phyloP scores from a whole-genome alignment of 23 tunicate genomes.

The Pegea sp. region DNA sequence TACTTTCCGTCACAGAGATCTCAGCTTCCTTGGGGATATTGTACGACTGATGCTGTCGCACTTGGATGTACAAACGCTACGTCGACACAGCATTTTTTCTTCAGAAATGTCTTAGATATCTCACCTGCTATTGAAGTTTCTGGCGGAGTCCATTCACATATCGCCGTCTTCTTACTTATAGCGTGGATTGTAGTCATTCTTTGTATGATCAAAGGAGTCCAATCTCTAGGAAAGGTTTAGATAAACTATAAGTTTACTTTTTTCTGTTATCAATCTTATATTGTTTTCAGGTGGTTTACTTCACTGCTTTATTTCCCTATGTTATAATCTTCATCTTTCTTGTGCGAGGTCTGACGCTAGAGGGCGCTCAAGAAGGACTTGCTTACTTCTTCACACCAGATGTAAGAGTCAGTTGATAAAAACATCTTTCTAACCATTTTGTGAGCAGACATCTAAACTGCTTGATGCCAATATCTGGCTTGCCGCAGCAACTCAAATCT shows the following conservation, averaged over 20 bases:
- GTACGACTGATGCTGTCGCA: too few species aligned
- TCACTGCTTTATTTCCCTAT: constrained; percentile 81
- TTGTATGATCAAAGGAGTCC: constrained; percentile 63
- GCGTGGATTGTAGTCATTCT: constrained; percentile 66
- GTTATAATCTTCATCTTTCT: constrained; percentile 51
- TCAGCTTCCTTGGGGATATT: too few species aligned
- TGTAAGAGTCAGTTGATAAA: constrained; percentile 12
- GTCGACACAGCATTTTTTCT: constrained; percentile 56
- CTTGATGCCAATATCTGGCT: constrained; percentile 86
- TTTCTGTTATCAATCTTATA: not conserved
- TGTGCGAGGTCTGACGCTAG: constrained; percentile 47
- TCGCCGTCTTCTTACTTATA: constrained; percentile 30
- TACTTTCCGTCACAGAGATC: too few species aligned
- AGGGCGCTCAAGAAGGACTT: constrained; percentile 34
- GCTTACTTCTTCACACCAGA: constrained; percentile 47
- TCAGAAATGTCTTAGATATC: constrained; percentile 47
- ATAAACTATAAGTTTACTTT: too few species aligned
- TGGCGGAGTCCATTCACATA: constrained; percentile 46
- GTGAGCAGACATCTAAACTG: constrained; percentile 12
- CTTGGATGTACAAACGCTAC: constrained; percentile 35
- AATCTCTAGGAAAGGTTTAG: constrained; percentile 71
- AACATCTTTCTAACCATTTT: not conserved
- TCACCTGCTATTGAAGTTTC: constrained; percentile 31
- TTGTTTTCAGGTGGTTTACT: constrained; percentile 52
- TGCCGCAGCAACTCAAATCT: constrained; percentile 91